Evolutionary conservation across 2,797 vertebrate species (phyloP).

Genomic region (Alca torda): DNA sequence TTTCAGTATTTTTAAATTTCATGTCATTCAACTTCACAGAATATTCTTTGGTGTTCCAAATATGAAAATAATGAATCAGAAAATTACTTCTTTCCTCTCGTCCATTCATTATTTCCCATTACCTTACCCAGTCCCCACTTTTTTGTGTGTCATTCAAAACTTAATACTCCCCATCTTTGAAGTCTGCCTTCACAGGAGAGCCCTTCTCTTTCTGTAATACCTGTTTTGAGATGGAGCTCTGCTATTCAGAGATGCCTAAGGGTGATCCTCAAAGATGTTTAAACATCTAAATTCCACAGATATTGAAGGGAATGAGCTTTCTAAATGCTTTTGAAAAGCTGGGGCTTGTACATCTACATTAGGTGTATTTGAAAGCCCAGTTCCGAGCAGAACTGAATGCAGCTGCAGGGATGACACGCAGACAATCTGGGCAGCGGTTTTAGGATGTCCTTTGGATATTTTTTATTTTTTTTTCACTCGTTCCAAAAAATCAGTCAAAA

Average conservation of each 20-base stretch:
- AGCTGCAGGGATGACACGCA: background rate
- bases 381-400: background rate
- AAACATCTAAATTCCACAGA: slow-evolving; percentile 14
- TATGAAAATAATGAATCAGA: slow-evolving; percentile 11
- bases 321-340: slow-evolving; percentile 19
- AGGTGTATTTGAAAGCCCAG: background rate
- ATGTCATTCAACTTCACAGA: background rate
- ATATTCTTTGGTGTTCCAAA: background rate
- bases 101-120: background rate
- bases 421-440: background rate
- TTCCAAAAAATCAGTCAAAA: background rate
- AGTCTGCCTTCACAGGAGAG: background rate
- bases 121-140: background rate
- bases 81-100: background rate
- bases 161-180: background rate
- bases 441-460: background rate
- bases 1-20: background rate
- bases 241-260: slow-evolving; percentile 19
- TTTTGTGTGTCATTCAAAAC: background rate
- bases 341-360: background rate
- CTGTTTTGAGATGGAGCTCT: slow-evolving; percentile 13
- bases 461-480: background rate
- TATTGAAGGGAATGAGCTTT: slow-evolving; percentile 8
- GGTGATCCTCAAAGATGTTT: slow-evolving; percentile 30
- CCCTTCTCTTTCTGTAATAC: background rate